Base-by-base conservation (phyloP, 2,888 invertebrate species). In the Bibio marci region DNA sequence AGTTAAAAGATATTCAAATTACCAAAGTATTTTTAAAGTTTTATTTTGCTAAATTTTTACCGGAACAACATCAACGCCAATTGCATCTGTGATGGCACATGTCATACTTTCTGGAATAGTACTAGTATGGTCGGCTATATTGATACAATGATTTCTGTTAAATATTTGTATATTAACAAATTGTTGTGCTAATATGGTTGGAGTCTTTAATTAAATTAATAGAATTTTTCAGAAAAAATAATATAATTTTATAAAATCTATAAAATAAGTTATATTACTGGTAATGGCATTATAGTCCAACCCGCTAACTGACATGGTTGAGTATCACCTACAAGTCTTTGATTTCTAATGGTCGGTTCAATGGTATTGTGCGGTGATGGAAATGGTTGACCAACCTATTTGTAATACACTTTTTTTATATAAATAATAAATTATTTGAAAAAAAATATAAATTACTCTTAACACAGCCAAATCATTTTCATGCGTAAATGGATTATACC, bases 351-450 rank as follows among this genome's bases (percentile, higher is more conserved):
- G 18, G 36, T 35, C n/a, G 14, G 11, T 15, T 42, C 42, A 36
- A 42, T 42, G 30, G 42, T 35, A 18, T 42, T 42, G 14, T 42
- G 42, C 15, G 35, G 35, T 7, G 27, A 18, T 13, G 42, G 42
- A n/a, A 36, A 39, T 14, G 42, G 36, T 3, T 15, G 15, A 1
- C 14, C 10, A 8, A 38, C 19, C 35, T 35, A 22, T 6, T 6
- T 22, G 22, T 22, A 6, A 22, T 6, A 22, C 22, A 22, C 22
- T 6, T 6, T 6, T 22, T 22, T 8, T 22, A 22, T 22, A 22
- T 22, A 6, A 22, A 22, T 4, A 6, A 22, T 6, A 22, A 22
- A 22, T 22, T 22, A 22, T 22, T 22, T 22, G 22, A 22, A 22
- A 6, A 22, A n/a, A 25, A 22, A 22, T 12, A n/a, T 17, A n/a